Evolutionary conservation across 2,797 vertebrate genomes (phyloP).

Genomic region (Bryconaethiops microstoma): DNA sequence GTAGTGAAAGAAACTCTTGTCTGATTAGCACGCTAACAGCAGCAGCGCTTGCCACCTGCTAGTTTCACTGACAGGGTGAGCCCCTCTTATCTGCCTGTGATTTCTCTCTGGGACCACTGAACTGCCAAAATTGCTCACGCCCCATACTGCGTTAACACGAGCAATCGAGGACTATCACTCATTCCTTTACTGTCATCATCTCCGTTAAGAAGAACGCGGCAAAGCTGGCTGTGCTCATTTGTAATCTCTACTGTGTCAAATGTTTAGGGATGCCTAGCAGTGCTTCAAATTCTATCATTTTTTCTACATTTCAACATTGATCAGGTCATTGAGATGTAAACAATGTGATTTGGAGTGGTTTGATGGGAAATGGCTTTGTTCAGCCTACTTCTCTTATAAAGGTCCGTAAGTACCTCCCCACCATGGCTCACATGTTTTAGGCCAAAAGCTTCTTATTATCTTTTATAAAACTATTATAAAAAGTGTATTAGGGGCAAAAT

Average conservation of each 20-base stretch:
- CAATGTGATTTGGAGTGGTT: too few species aligned
- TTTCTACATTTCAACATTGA: too few species aligned
- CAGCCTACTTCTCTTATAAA: too few species aligned
- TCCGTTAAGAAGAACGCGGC: neutral
- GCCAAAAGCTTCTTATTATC: too few species aligned
- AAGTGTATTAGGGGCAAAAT: too few species aligned
- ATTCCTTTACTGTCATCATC: neutral
- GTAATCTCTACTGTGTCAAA: neutral
- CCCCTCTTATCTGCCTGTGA: constrained; percentile 1
- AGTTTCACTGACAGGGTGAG: constrained; percentile 2
- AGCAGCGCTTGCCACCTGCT: constrained; percentile 13
- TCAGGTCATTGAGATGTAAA: too few species aligned
- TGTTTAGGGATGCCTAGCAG: neutral
- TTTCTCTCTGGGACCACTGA: constrained; percentile 6
- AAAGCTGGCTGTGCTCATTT: neutral
- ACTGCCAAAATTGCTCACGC: constrained; percentile 3
- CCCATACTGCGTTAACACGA: constrained; percentile 16
- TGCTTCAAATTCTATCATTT: too few species aligned
- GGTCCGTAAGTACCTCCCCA: too few species aligned
- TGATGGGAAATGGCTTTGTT: too few species aligned
- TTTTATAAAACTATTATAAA: too few species aligned
- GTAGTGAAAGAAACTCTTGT: constrained; percentile 9
- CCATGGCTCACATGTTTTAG: too few species aligned
- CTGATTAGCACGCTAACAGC: constrained; percentile 5
- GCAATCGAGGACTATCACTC: constrained; percentile 3